Conservation (phyloP, 2,888 invertebrate species). For the Parnassius mnemosyne region DNA sequence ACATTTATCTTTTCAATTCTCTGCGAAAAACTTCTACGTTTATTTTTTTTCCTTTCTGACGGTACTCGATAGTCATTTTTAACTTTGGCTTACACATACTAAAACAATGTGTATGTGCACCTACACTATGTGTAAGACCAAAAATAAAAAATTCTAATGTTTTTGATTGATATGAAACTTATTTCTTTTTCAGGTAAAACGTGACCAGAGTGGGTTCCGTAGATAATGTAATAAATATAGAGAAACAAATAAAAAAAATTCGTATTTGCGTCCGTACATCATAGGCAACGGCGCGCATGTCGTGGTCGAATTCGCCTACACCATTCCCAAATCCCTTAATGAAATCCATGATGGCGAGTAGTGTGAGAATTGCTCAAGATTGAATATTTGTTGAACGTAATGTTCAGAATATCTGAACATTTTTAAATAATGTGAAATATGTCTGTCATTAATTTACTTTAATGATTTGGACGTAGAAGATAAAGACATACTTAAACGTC, state of each 20-base stretch:
- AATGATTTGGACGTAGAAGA: neutral
- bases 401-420: neutral
- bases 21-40: too few species aligned
- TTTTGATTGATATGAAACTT: neutral
- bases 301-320: neutral
- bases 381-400: neutral
- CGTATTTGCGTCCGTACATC: slow-evolving; percentile 27
- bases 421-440: neutral
- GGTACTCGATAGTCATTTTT: too few species aligned
- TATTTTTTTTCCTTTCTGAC: too few species aligned
- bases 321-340: neutral
- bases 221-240: slow-evolving; percentile 73
- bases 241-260: slow-evolving; percentile 35
- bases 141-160: too few species aligned
- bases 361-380: slow-evolving; percentile 15
- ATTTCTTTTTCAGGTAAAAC: slow-evolving; percentile 29
- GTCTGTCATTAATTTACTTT: neutral
- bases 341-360: neutral
- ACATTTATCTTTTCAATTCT: too few species aligned
- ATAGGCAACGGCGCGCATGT: neutral
- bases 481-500: neutral
- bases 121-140: too few species aligned
- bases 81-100: too few species aligned
- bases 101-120: too few species aligned
- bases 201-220: slow-evolving; percentile 20